phyloP scores from a whole-genome alignment of 1,140 invertebrate species.

The Protaetia brevitarsis region DNA sequence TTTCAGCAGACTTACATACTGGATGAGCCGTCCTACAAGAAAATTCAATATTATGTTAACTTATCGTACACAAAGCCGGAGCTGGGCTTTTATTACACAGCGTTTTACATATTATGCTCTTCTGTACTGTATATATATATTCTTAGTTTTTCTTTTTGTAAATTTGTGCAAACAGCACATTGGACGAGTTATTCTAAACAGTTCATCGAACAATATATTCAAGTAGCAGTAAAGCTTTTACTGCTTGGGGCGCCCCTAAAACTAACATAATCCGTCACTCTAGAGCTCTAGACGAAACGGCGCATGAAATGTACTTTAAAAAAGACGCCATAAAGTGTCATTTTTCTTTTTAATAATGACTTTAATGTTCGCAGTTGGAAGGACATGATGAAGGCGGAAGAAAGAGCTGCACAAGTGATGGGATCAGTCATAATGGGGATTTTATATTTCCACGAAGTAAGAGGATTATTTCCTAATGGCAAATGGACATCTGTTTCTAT shows the following conservation, averaged over 20 bases:
- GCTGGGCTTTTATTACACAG: too few species aligned
- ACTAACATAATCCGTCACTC: neutral
- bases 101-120: too few species aligned
- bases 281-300: neutral
- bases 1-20: too few species aligned
- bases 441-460: slow-evolving; percentile 4
- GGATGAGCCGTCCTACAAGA: too few species aligned
- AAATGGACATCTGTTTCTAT: neutral
- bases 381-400: neutral
- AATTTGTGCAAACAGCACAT: neutral
- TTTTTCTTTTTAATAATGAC: slow-evolving; percentile 6
- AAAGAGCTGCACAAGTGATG: neutral
- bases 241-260: neutral
- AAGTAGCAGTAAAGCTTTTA: neutral
- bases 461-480: neutral
- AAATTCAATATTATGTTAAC: too few species aligned
- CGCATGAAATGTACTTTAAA: neutral
- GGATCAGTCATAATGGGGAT: neutral
- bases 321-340: neutral
- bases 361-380: neutral
- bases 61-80: too few species aligned
- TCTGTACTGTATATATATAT: too few species aligned
- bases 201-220: neutral
- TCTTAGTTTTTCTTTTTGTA: too few species aligned
- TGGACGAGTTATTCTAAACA: neutral